Evolutionary conservation across 2,888 invertebrate species (phyloP).

Genomic region (Anodontia alba): DNA sequence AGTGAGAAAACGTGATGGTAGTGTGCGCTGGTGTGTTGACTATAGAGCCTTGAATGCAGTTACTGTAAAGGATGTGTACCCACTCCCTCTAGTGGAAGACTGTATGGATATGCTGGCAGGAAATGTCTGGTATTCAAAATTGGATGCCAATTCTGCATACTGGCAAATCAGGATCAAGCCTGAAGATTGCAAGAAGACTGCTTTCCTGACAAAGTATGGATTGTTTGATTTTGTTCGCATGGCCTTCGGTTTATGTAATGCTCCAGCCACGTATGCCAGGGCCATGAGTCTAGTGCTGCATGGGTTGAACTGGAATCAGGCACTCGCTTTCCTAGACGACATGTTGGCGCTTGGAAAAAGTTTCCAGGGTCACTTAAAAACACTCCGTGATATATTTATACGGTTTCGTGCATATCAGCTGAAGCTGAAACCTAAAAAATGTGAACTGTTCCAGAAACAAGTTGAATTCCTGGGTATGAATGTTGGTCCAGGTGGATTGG

Average conservation of each 20-base stretch:
- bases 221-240: neutral
- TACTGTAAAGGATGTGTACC: neutral
- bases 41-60: neutral
- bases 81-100: neutral
- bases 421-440: slow-evolving; percentile 4
- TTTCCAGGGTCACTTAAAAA: neutral
- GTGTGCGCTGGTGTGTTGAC: neutral
- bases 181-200: neutral
- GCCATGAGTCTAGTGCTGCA: neutral
- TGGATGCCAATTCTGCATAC: slow-evolving; percentile 2
- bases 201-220: slow-evolving; percentile 3
- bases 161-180: neutral
- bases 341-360: neutral
- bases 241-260: neutral
- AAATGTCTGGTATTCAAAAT: neutral
- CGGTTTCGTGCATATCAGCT: neutral
- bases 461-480: neutral
- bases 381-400: neutral
- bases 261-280: no score
- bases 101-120: neutral
- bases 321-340: neutral
- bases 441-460: neutral
- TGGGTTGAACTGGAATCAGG: neutral
- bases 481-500: neutral
- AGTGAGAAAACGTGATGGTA: neutral